Conservation (phyloP, 1,140 invertebrate species). For the Pseudomyrmex flavicornis region DNA sequence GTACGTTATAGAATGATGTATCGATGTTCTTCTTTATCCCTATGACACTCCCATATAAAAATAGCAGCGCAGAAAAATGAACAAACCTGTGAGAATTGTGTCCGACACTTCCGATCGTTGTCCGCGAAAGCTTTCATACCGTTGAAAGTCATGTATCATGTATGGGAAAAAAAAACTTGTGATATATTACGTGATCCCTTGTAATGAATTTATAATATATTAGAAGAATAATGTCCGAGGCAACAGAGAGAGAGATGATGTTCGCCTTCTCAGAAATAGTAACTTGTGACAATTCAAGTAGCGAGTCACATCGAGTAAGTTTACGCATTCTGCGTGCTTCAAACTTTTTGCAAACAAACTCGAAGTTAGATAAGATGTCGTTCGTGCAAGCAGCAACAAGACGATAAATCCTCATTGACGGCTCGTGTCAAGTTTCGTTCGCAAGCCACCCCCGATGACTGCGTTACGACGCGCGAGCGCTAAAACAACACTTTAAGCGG, state of each 20-base stretch:
- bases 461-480: conserved; percentile 59
- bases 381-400: background rate
- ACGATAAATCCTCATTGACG: conserved; percentile 31
- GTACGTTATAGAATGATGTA: conserved; percentile 59
- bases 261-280: background rate
- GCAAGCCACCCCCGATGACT: conserved; percentile 50
- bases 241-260: background rate
- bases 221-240: too few relatives aligned
- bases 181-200: background rate
- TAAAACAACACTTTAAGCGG: conserved; percentile 83
- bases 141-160: conserved; percentile 16
- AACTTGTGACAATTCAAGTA: background rate
- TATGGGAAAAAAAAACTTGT: background rate
- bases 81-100: conserved; percentile 32
- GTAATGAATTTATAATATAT: too few relatives aligned
- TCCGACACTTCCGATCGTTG: conserved; percentile 25
- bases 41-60: background rate
- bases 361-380: conserved; percentile 14
- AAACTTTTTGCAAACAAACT: background rate
- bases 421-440: conserved; percentile 62
- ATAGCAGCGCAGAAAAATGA: conserved; percentile 4
- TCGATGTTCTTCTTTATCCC: background rate
- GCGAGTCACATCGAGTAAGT: background rate
- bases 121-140: conserved; percentile 9
- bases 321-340: too few relatives aligned